Evolutionary conservation across 1,140 invertebrate species (phyloP).

Genomic region (Trichonephila inaurata): DNA sequence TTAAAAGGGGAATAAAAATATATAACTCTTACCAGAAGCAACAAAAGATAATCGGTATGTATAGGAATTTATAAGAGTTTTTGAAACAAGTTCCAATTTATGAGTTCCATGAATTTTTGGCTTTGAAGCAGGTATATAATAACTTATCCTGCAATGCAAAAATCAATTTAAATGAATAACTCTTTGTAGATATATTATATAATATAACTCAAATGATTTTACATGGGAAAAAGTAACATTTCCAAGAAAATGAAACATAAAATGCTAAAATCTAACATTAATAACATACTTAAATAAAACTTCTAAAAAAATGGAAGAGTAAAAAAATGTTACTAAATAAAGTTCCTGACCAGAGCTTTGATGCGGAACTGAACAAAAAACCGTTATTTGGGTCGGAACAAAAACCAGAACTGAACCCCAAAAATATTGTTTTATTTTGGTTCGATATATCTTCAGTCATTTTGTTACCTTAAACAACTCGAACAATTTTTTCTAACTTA

Average conservation of each 20-base stretch:
- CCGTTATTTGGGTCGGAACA: too few relatives aligned
- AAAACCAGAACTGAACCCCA: too few relatives aligned
- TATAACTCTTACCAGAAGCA: slow-evolving; percentile 26
- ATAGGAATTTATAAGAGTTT: background rate
- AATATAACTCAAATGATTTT: background rate
- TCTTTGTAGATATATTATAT: background rate
- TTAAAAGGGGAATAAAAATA: background rate
- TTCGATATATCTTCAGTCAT: too few relatives aligned
- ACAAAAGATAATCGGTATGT: slow-evolving; percentile 35
- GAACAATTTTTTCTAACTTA: too few relatives aligned
- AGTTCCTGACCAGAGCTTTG: too few relatives aligned
- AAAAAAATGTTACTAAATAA: too few relatives aligned
- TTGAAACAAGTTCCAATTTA: slow-evolving; percentile 74
- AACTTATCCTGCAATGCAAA: slow-evolving; percentile 63
- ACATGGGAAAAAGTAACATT: background rate
- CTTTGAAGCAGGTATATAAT: slow-evolving; percentile 74
- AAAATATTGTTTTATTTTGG: too few relatives aligned
- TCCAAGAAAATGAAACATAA: background rate
- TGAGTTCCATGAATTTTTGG: slow-evolving; percentile 76
- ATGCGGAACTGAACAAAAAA: too few relatives aligned
- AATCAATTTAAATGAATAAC: background rate
- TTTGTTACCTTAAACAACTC: too few relatives aligned
- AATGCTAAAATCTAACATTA: background rate
- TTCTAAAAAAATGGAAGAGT: too few relatives aligned
- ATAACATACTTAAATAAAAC: too few relatives aligned